These are phyloP conservation scores for Trichoplax adhaerens DNA, from an alignment of 37 sponge, comb jelly and placozoan species.

Conservation along the genomic window DNA sequence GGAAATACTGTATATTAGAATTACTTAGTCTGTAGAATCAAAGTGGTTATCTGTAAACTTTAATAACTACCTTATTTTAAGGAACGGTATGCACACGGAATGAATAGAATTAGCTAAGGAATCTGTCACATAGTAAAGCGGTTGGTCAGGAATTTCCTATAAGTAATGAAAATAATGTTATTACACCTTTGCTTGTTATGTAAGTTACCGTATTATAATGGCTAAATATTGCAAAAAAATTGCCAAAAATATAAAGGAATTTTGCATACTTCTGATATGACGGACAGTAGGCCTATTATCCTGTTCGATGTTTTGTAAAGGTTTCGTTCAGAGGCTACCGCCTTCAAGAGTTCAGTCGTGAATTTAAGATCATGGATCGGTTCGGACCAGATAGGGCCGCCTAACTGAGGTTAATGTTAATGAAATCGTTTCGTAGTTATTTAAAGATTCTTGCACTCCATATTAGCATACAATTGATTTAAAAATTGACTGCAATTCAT, in stretches of 20 bases:
- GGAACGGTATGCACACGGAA: constrained; percentile 26
- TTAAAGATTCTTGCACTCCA: not conserved
- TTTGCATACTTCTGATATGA: constrained; percentile 46
- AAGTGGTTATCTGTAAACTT: not conserved
- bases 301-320: constrained; percentile 25
- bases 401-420: constrained; percentile 30
- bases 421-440: not conserved
- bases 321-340: constrained; percentile 2
- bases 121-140: constrained; percentile 61
- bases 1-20: not conserved
- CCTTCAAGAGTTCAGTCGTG: constrained; percentile 33
- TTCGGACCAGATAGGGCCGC: constrained; percentile 87
- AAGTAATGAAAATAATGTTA: constrained; percentile 4
- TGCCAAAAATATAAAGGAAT: not conserved
- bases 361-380: constrained; percentile 78
- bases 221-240: constrained; percentile 2
- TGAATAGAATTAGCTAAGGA: constrained; percentile 57
- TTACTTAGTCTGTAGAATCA: not conserved
- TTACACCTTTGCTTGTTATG: not conserved
- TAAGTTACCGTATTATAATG: not conserved
- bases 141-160: constrained; percentile 74
- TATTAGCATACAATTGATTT: constrained; percentile 12
- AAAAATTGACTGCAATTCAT: constrained; percentile 66
- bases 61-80: not conserved
- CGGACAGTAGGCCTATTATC: constrained; percentile 63